These are phyloP conservation scores for Andrena fulva DNA, from an alignment of 2,888 invertebrate species.

Conservation along the genomic window DNA sequence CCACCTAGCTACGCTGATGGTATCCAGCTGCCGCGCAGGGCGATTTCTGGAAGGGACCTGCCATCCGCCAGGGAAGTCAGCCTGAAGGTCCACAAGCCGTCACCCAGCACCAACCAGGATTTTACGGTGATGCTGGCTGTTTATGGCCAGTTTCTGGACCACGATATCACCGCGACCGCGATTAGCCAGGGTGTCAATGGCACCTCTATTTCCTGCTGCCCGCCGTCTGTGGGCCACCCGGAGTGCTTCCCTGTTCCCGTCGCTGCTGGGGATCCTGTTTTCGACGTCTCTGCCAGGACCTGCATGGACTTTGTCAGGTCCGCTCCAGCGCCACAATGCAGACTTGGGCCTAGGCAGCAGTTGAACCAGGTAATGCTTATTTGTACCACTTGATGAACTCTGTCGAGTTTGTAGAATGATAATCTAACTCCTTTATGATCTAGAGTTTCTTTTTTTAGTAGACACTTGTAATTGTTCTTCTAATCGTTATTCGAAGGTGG, in stretches of 20 bases:
- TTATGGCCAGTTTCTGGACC: slow-evolving; percentile 95
- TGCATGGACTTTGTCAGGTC: slow-evolving; percentile 96
- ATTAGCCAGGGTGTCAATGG: slow-evolving; percentile 90
- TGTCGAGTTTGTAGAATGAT: neutral
- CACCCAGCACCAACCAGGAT: slow-evolving; percentile 90
- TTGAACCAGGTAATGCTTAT: slow-evolving; percentile 90
- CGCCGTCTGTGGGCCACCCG: slow-evolving; percentile 86
- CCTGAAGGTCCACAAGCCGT: slow-evolving; percentile 89
- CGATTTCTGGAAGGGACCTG: slow-evolving; percentile 86
- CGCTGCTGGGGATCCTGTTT: slow-evolving; percentile 89
- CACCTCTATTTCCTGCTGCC: slow-evolving; percentile 90
- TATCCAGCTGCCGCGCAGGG: slow-evolving; percentile 87
- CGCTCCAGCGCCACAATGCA: slow-evolving; percentile 91
- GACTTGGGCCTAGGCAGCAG: slow-evolving; percentile 93
- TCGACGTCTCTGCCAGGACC: slow-evolving; percentile 88
- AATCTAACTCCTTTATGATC: no score
- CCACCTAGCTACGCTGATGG: slow-evolving; percentile 92
- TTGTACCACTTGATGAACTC: neutral
- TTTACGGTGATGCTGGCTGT: slow-evolving; percentile 94
- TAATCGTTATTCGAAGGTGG: no score
- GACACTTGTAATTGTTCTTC: no score
- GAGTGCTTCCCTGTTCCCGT: slow-evolving; percentile 93
- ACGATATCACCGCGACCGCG: slow-evolving; percentile 94
- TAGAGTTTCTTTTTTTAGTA: no score
- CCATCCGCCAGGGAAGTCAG: slow-evolving; percentile 93